phyloP scores from a whole-genome alignment of 2,113 vertebrate species.

The Aleadryas rufinucha region DNA sequence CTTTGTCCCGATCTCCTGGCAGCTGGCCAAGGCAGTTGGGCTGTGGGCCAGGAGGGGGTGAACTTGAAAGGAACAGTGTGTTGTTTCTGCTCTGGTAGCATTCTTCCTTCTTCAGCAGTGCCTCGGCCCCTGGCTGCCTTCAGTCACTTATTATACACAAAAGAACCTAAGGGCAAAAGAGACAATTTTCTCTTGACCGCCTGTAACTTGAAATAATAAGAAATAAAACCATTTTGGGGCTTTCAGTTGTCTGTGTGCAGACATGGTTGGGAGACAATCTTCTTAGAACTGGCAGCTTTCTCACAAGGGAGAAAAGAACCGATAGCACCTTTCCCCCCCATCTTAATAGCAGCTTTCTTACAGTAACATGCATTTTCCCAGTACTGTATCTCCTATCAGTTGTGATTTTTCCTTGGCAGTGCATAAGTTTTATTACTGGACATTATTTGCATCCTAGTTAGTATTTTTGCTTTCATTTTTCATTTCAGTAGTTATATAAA shows the following conservation, averaged over 20 bases:
- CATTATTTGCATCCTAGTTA: background rate
- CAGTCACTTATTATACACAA: conserved; percentile 3
- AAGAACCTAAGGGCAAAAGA: conserved; percentile 28
- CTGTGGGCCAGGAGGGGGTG: conserved; percentile 43
- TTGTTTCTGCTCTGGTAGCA: conserved; percentile 55
- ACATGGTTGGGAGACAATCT: background rate
- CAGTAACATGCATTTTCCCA: background rate
- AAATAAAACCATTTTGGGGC: background rate
- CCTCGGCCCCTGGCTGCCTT: conserved; percentile 32
- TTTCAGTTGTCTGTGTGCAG: background rate
- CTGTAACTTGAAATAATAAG: conserved; percentile 24
- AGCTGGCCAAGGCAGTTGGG: conserved; percentile 1
- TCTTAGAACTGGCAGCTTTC: background rate
- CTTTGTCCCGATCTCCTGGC: conserved; percentile 47
- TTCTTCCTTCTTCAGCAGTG: conserved; percentile 37
- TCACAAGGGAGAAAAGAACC: background rate
- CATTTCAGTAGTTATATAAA: background rate
- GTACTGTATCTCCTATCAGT: background rate
- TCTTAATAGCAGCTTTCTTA: background rate
- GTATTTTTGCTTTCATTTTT: background rate
- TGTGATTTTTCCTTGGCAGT: background rate
- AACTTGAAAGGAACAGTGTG: conserved; percentile 62
- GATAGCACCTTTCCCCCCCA: background rate
- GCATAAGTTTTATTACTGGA: background rate
- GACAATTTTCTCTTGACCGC: conserved; percentile 5